phyloP scores from a whole-genome alignment of 2,888 invertebrate genomes.

The Ennomos quercinarius region DNA sequence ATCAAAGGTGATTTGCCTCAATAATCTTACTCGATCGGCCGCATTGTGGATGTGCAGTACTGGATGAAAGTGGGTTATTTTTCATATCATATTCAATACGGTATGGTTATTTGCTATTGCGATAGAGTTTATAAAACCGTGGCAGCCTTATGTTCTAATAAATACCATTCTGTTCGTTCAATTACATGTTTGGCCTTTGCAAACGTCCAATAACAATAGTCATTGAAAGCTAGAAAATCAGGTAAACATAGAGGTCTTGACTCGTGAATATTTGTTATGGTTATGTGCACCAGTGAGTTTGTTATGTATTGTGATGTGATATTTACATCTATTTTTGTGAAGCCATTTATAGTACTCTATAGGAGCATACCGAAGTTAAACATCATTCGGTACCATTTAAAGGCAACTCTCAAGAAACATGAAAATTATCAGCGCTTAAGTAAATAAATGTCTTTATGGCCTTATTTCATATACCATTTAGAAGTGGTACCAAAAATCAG shows the following conservation, averaged over 20 bases:
- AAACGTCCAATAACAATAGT: conserved; percentile 11
- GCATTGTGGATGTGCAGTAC: conserved; percentile 33
- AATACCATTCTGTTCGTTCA: not conserved
- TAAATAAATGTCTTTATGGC: too few species aligned
- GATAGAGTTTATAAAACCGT: conserved; percentile 26
- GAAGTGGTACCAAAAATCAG: too few species aligned
- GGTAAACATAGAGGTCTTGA: conserved; percentile 13
- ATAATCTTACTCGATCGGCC: conserved; percentile 40
- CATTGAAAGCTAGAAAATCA: conserved; percentile 8
- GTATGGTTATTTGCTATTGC: conserved; percentile 35
- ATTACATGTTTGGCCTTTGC: conserved; percentile 4
- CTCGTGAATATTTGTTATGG: conserved; percentile 15
- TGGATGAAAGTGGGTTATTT: conserved; percentile 56
- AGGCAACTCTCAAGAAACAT: too few species aligned
- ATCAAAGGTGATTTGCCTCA: conserved; percentile 51
- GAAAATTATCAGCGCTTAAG: too few species aligned
- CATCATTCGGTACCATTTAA: too few species aligned
- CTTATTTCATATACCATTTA: too few species aligned
- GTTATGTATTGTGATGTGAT: conserved; percentile 17
- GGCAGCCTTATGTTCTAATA: not conserved
- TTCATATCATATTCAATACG: conserved; percentile 32
- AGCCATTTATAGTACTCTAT: too few species aligned
- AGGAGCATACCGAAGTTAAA: too few species aligned
- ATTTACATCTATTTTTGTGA: too few species aligned
- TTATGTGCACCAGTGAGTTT: conserved; percentile 1